Evolutionary conservation across 2,797 vertebrate genomes (phyloP).

Genomic region (Pseudopleuronectes americanus): DNA sequence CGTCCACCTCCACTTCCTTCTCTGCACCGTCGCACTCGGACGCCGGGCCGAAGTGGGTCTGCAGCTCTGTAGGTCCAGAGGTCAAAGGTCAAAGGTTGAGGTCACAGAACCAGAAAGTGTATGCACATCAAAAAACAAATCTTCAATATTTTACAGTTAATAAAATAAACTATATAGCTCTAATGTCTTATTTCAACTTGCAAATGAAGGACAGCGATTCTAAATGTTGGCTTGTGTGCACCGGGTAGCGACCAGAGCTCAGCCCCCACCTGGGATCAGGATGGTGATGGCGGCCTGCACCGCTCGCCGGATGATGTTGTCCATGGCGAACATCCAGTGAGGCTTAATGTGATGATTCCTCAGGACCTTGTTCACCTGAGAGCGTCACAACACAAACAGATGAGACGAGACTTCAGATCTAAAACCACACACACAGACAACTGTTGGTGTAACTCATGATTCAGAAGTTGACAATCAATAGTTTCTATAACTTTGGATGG

Average conservation of each 20-base stretch:
- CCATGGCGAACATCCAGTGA: conserved; percentile 98
- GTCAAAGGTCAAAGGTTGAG: not conserved
- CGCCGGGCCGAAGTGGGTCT: conserved; percentile 88
- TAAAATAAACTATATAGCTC: too few relatives aligned
- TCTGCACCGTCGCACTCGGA: conserved; percentile 89
- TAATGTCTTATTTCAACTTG: too few relatives aligned
- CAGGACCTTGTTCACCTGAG: conserved; percentile 93
- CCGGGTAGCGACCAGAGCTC: conserved; percentile 5
- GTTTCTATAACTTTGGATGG: too few relatives aligned
- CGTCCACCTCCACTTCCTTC: conserved; percentile 87
- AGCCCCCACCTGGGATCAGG: conserved; percentile 89
- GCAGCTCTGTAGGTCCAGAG: conserved; percentile 84
- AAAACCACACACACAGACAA: not conserved
- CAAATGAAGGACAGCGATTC: too few relatives aligned
- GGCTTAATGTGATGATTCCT: conserved; percentile 93
- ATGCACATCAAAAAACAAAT: too few relatives aligned
- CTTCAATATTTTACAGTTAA: too few relatives aligned
- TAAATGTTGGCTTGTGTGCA: not conserved
- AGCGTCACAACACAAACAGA: not conserved
- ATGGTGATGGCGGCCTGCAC: conserved; percentile 95
- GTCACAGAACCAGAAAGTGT: too few relatives aligned
- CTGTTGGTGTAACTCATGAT: too few relatives aligned
- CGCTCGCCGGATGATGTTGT: conserved; percentile 93
- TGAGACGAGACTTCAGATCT: not conserved
- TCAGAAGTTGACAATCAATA: too few relatives aligned